phyloP scores from a whole-genome alignment of 2,113 vertebrate species.

The Sturnira hondurensis region DNA sequence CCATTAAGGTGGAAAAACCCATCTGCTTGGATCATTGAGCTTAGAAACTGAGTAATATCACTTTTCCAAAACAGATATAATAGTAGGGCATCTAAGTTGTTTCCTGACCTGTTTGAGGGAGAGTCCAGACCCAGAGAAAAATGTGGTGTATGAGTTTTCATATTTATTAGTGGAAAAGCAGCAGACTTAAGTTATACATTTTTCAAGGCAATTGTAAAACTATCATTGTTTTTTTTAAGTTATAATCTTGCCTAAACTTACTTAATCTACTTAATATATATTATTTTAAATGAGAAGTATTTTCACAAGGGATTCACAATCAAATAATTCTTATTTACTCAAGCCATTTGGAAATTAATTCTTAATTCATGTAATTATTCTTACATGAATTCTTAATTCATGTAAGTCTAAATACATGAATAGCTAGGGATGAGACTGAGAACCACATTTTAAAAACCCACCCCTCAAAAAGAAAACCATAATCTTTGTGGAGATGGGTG shows the following conservation, averaged over 20 bases:
- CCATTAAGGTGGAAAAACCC: not conserved
- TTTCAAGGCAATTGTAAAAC: constrained; percentile 18
- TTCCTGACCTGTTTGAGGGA: constrained; percentile 66
- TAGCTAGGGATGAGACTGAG: not conserved
- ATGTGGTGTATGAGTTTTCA: constrained; percentile 49
- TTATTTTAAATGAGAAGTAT: not conserved
- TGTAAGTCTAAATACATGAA: not conserved
- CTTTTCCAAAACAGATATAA: constrained; percentile 78
- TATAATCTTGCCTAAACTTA: not conserved
- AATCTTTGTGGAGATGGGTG: not conserved
- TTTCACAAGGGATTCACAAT: constrained; percentile 2
- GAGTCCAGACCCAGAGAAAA: constrained; percentile 58
- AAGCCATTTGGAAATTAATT: not conserved
- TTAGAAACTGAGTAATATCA: constrained; percentile 66
- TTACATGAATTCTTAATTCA: too few relatives aligned
- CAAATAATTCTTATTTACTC: not conserved
- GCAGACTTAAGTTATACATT: constrained; percentile 33
- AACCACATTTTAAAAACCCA: not conserved
- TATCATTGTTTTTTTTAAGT: not conserved
- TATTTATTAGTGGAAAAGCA: constrained; percentile 26
- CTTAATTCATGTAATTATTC: too few relatives aligned
- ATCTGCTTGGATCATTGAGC: constrained; percentile 64
- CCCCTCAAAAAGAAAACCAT: not conserved
- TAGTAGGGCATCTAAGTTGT: constrained; percentile 60
- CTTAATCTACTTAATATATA: not conserved